Evolutionary conservation across 2,113 vertebrate species (phyloP), one percentile per base, ranked within the genome.

Genomic region (Cheilinus undulatus): DNA sequence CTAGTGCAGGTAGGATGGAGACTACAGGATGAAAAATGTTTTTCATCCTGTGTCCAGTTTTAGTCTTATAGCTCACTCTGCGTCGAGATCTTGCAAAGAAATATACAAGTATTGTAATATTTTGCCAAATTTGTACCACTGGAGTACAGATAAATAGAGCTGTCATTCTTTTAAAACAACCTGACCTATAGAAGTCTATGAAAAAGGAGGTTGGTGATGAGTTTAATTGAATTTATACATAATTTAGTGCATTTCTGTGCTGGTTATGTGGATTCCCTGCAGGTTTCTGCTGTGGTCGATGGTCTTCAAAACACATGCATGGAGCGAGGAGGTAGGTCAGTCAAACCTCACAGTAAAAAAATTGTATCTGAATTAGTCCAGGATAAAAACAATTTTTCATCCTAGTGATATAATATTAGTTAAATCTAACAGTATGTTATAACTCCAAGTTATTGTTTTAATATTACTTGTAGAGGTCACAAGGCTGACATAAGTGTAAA

Each of bases 181-280:
- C 26, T 49, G 45, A 11, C 4, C 19, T 0, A 8, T 8, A 7
- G 12, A 45, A 70, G 10, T 14, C 5, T 63, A 50, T 43, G n/a
- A n/a, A 40, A 46, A 22, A 28, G 30, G 3, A 1, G 7, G 23
- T 0, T 42, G 65, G 75, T 12, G 57, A 26, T 38, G 52, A 77
- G 43, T 73, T 75, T 63, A 76, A 86, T 57, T 88, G 66, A 78
- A 76, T 88, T 51, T 75, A 87, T 87, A 66, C 76, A 89, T 83
- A 77, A 87, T 83, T 86, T 73, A 88, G 71, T 71, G 26, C 30
- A 58, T 82, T 73, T 85, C 24, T 76, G 60, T 69, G 38, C n/a
- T n/a, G 26, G 51, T 84, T 73, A 60, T 83, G 81, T 72, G 82
- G 77, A 70, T 72, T 57, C 64, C 63, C 71, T 79, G 73, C 72